phyloP scores from a whole-genome alignment of 2,797 vertebrate species.

The Hyperoplus lanceolatus region DNA sequence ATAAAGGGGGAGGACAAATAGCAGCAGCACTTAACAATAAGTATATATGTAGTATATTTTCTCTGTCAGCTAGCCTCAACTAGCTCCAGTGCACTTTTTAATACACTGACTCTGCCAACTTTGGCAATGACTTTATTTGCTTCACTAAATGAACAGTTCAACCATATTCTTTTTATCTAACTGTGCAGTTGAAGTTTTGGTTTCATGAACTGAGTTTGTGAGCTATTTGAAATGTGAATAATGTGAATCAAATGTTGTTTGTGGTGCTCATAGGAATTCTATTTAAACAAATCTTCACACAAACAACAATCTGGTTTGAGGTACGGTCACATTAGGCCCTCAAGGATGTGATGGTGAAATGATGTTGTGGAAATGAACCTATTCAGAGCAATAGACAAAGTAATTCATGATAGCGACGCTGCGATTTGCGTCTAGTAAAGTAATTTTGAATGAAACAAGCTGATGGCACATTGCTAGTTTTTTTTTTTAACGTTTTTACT shows the following conservation, averaged over 20 bases:
- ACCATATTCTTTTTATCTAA: constrained; percentile 3
- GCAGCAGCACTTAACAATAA: constrained; percentile 40
- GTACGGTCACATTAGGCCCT: constrained; percentile 15
- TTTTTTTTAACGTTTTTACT: not conserved
- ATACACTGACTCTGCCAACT: constrained; percentile 5
- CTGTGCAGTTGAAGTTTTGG: constrained; percentile 1
- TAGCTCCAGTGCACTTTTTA: not conserved
- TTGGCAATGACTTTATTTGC: constrained; percentile 24
- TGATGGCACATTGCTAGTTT: constrained; percentile 1
- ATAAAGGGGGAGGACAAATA: constrained; percentile 4
- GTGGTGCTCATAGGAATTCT: not conserved
- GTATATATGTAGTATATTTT: constrained; percentile 19
- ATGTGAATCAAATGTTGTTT: not conserved
- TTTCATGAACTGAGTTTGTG: constrained; percentile 13
- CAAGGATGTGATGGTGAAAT: not conserved
- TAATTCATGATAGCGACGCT: not conserved
- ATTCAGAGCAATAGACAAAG: constrained; percentile 8
- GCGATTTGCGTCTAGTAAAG: not conserved
- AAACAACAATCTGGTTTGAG: not conserved
- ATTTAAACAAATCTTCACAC: constrained; percentile 2
- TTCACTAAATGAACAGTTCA: constrained; percentile 21
- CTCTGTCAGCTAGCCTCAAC: constrained; percentile 20
- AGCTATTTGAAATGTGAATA: not conserved
- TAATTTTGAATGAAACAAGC: not conserved
- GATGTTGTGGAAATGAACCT: not conserved